Evolutionary conservation across 2,888 invertebrate genomes (phyloP).

Genomic region (Metallyticus violacea): DNA sequence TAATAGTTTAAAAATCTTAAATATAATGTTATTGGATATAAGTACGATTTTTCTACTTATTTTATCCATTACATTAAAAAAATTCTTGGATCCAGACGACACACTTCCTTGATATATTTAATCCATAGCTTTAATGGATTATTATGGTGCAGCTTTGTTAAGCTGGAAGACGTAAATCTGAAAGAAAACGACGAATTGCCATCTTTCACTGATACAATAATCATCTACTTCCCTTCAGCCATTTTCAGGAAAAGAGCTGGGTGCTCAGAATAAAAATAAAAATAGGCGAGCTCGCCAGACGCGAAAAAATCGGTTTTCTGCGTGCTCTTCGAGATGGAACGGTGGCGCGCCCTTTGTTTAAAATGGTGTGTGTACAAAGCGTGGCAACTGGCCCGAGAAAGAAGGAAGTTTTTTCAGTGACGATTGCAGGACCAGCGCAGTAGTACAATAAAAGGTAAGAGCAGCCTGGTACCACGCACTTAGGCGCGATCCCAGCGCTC

Average conservation of each 20-base stretch:
- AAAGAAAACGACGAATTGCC: too few relatives aligned
- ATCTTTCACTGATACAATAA: neutral
- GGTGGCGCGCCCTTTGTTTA: neutral
- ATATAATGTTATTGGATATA: too few relatives aligned
- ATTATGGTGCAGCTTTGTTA: too few relatives aligned
- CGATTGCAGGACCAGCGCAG: neutral
- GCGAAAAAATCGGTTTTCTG: neutral
- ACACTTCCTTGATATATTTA: too few relatives aligned
- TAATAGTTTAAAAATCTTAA: too few relatives aligned
- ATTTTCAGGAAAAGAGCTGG: neutral
- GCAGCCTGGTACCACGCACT: neutral
- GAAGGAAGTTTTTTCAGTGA: neutral
- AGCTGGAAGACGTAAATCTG: too few relatives aligned
- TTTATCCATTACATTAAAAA: too few relatives aligned
- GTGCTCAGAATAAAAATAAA: neutral
- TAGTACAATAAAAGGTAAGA: neutral
- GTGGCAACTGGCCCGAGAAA: neutral
- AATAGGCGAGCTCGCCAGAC: neutral
- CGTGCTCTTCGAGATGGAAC: neutral
- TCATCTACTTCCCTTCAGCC: neutral
- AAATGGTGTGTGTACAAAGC: neutral
- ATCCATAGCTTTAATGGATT: too few relatives aligned
- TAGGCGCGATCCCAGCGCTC: neutral
- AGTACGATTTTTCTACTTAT: too few relatives aligned
- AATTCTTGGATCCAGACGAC: too few relatives aligned